Conservation (phyloP, 1,140 invertebrate genomes). For the Tetragnatha versicolor region DNA sequence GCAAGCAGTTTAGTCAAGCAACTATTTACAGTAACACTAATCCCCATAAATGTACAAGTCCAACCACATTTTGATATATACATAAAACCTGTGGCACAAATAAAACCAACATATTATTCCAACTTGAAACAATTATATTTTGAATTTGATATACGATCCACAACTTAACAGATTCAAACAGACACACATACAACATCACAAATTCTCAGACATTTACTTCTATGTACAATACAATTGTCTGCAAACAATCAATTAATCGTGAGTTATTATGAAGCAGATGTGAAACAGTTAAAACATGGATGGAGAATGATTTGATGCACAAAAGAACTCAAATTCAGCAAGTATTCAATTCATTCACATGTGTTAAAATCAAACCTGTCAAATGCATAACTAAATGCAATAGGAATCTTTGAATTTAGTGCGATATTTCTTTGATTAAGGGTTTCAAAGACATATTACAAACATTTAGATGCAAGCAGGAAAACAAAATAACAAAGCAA, state of each 20-base stretch:
- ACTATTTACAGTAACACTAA: slow-evolving; percentile 24
- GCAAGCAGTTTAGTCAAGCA: background rate
- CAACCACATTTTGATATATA: background rate
- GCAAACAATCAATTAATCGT: slow-evolving; percentile 3
- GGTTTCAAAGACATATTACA: too few species aligned
- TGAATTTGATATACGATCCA: background rate
- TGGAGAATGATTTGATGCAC: slow-evolving; percentile 14
- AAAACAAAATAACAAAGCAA: too few species aligned
- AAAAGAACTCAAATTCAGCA: background rate
- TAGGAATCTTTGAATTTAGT: too few species aligned
- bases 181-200: background rate
- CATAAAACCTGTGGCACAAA: background rate
- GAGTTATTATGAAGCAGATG: background rate
- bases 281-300: slow-evolving; percentile 15
- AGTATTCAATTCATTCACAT: too few species aligned
- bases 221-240: slow-evolving; percentile 17
- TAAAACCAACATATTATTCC: background rate
- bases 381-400: too few species aligned
- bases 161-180: slow-evolving; percentile 4
- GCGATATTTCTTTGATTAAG: too few species aligned
- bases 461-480: too few species aligned
- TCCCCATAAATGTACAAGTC: background rate
- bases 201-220: background rate
- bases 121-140: background rate
- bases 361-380: too few species aligned